A percentile compares a stretch with the other conserved stretches of the same genome.
phyloP scores from a whole-genome alignment of 2,797 vertebrate genomes.

The Coregonus sp. region DNA sequence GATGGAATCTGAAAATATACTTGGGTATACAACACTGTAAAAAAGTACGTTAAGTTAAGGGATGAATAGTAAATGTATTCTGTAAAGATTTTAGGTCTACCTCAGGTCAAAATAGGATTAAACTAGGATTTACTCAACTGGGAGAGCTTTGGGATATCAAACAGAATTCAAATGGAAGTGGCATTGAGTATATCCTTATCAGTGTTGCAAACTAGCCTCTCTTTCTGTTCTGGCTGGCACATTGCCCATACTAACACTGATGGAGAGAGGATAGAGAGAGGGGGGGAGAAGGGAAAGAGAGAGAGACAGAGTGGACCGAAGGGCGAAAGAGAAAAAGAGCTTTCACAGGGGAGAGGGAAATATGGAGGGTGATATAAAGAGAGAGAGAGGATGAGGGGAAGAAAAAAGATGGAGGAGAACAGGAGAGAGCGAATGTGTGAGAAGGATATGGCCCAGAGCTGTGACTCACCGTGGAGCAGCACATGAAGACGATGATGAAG shows the following conservation, averaged over 20 bases:
- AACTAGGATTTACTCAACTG: constrained; percentile 23
- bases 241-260: neutral
- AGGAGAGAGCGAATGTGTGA: neutral
- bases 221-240: neutral
- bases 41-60: neutral
- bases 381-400: neutral
- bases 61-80: constrained; percentile 14
- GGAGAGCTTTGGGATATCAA: constrained; percentile 36
- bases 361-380: neutral
- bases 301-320: constrained; percentile 6
- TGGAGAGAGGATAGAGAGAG: neutral
- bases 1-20: neutral
- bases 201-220: constrained; percentile 3
- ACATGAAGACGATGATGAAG: constrained; percentile 96
- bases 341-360: constrained; percentile 7
- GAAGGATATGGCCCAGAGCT: neutral
- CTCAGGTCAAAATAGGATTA: constrained; percentile 26
- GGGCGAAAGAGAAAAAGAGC: neutral
- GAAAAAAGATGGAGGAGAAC: neutral
- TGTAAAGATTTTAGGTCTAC: constrained; percentile 8
- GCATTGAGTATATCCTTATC: constrained; percentile 13
- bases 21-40: neutral
- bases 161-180: constrained; percentile 35
- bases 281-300: neutral
- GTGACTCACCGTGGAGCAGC: constrained; percentile 93